phyloP scores from a whole-genome alignment of 2,113 vertebrate species.

The Phasianus colchicus region DNA sequence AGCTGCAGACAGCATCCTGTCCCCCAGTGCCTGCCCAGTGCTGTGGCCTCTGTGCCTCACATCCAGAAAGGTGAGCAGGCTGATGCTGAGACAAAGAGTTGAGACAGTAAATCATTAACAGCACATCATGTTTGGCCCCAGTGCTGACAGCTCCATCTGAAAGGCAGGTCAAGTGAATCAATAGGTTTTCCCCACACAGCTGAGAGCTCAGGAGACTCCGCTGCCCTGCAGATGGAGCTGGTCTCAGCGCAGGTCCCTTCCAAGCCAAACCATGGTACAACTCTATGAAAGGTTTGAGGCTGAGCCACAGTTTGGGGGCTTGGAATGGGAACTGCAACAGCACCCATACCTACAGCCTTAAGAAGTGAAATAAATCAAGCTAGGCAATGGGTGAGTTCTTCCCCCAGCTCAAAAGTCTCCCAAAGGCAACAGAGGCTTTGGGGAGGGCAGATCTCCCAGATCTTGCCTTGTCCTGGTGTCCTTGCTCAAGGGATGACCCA shows the following conservation, averaged over 20 bases:
- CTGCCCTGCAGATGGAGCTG: not conserved
- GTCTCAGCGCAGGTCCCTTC: not conserved
- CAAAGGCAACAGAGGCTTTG: not conserved
- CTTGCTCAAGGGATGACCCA: not conserved
- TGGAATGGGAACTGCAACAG: not conserved
- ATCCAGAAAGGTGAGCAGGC: not conserved
- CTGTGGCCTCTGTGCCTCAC: not conserved
- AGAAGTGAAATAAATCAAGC: not conserved
- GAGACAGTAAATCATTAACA: not conserved
- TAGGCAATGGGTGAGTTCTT: not conserved
- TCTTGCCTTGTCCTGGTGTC: not conserved
- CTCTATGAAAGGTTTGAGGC: no score
- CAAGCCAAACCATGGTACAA: no score
- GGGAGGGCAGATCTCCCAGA: no score
- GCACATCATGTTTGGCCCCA: not conserved
- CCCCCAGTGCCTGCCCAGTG: not conserved
- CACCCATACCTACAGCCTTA: accelerated
- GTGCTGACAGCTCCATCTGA: not conserved
- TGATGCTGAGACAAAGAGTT: not conserved
- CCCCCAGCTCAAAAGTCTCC: not conserved
- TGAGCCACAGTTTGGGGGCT: not conserved
- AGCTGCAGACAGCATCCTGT: not conserved
- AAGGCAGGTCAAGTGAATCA: not conserved
- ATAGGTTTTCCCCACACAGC: not conserved
- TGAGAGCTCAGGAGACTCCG: not conserved